These are phyloP conservation scores for Poliocrania exsul DNA, from an alignment of 2,797 vertebrate genomes.

Conservation along the genomic window DNA sequence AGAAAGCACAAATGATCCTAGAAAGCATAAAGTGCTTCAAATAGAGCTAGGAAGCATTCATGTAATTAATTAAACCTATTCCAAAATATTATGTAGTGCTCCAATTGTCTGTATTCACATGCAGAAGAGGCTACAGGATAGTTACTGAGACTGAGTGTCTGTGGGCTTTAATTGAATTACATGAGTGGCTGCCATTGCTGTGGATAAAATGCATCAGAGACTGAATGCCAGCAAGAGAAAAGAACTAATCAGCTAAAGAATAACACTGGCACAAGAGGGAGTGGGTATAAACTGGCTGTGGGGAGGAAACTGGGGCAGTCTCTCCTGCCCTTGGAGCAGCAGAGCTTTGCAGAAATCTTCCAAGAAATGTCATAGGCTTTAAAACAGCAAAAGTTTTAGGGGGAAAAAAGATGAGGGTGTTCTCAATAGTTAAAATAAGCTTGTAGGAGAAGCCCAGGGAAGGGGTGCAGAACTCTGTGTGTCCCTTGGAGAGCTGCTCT, in stretches of 20 bases:
- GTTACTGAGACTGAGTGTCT: neutral
- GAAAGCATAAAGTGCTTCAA: neutral
- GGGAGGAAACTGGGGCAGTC: neutral
- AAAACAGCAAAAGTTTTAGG: neutral
- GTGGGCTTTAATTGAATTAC: neutral
- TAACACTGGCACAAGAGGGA: neutral
- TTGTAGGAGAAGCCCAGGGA: neutral
- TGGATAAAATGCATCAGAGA: neutral
- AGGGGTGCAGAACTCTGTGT: neutral
- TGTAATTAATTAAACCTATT: neutral
- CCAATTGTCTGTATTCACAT: neutral
- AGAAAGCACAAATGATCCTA: neutral
- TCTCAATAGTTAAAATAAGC: neutral
- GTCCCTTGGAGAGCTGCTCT: neutral
- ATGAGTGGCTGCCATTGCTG: neutral
- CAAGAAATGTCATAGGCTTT: neutral
- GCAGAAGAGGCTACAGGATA: neutral
- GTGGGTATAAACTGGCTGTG: neutral
- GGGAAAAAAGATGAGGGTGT: neutral
- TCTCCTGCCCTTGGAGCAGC: neutral
- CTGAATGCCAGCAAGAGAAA: neutral
- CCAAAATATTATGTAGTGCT: neutral
- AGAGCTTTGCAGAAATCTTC: neutral
- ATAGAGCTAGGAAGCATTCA: neutral
- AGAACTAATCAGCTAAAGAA: neutral